Conservation (phyloP, 2,797 vertebrate species). For the Dicrostonyx torquatus region DNA sequence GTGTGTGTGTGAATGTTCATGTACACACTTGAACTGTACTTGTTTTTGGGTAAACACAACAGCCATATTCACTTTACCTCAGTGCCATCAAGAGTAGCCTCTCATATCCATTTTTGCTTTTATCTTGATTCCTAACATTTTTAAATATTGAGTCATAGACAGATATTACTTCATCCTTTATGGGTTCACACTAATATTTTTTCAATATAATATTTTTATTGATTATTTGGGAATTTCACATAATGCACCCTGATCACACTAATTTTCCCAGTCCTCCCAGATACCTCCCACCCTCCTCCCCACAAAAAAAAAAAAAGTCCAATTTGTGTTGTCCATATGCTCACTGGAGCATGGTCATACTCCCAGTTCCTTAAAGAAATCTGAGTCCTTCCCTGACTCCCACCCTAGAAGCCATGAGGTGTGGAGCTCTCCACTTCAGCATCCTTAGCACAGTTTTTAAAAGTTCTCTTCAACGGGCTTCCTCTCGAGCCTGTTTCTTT, state of each 20-base stretch:
- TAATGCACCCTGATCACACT: neutral
- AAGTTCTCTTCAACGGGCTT: neutral
- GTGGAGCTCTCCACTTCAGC: neutral
- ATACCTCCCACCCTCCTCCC: neutral
- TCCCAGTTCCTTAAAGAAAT: neutral
- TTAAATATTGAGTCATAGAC: slow-evolving; percentile 5
- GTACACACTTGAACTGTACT: no score
- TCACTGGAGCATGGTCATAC: neutral
- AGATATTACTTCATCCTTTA: neutral
- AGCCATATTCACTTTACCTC: neutral
- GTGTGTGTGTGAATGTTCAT: no score
- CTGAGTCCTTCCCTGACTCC: neutral
- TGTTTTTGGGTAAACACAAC: neutral
- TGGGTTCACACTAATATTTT: slow-evolving; percentile 10
- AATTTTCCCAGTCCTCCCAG: neutral
- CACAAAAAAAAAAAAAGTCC: neutral
- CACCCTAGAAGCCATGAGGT: neutral
- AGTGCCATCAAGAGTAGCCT: neutral
- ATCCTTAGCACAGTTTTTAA: neutral
- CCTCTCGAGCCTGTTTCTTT: neutral
- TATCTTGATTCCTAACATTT: neutral
- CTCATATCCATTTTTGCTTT: neutral
- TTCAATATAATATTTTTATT: neutral
- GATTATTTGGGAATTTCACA: neutral
- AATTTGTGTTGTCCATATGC: neutral